Evolutionary conservation across 53 echinoderm and acorn worm species (phyloP).

Genomic region (Holothuria scabra): DNA sequence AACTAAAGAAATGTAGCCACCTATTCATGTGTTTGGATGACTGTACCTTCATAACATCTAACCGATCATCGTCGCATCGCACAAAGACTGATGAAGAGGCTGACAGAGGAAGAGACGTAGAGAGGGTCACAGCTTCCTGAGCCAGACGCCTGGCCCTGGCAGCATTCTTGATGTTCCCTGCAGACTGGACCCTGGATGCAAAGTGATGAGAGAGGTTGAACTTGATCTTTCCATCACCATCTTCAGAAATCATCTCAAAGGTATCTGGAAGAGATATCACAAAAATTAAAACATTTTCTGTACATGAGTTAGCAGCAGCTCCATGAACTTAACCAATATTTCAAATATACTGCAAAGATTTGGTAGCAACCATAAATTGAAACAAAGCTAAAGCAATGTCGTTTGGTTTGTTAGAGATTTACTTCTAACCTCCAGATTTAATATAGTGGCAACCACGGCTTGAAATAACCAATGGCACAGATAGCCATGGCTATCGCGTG

Average conservation of each 20-base stretch:
- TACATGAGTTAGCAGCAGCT: no score
- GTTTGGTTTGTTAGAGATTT: no score
- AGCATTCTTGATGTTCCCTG: conserved; percentile 89
- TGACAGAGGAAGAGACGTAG: conserved; percentile 88
- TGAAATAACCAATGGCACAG: no score
- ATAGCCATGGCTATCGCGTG: no score
- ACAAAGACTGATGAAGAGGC: conserved; percentile 94
- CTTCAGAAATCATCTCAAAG: conserved; percentile 90
- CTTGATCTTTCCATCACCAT: conserved; percentile 85
- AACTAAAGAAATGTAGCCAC: no score
- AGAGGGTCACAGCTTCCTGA: conserved; percentile 91
- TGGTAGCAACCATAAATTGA: no score
- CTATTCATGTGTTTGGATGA: not conserved
- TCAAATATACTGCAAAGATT: no score
- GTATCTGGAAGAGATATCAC: conserved; percentile 63
- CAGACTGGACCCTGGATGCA: conserved; percentile 89
- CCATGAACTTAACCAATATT: no score
- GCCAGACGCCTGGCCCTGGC: conserved; percentile 83
- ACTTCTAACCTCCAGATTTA: no score
- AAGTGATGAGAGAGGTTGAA: conserved; percentile 84
- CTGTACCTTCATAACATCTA: conserved; percentile 97
- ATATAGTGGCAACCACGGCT: no score
- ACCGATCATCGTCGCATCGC: conserved; percentile 92
- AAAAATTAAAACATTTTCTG: no score
- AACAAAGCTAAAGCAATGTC: no score